These are phyloP conservation scores for Actinia tenebrosa DNA, from an alignment of 64 coral and sea anemone genomes.

Conservation along the genomic window DNA sequence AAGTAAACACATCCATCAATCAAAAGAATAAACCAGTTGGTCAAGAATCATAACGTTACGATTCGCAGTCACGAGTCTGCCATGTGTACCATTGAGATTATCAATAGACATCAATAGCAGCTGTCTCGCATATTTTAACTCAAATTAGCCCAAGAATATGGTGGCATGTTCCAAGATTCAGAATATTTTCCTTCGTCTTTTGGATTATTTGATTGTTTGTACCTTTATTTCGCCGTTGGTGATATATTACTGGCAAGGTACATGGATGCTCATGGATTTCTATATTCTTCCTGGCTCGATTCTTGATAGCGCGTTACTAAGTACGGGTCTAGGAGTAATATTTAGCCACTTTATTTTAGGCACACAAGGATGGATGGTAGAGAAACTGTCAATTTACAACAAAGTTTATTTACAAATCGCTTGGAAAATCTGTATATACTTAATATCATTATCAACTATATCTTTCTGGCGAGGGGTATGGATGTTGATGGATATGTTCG, in stretches of 20 bases:
- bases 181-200: not conserved
- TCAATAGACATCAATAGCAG: too few species aligned
- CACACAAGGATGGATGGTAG: not conserved
- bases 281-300: slow-evolving; percentile 9
- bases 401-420: not conserved
- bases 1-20: too few species aligned
- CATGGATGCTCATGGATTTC: slow-evolving; percentile 39
- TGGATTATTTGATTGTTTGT: not conserved
- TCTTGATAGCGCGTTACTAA: not conserved
- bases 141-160: not conserved
- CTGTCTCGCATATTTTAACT: too few species aligned
- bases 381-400: not conserved
- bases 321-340: not conserved
- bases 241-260: slow-evolving; percentile 28
- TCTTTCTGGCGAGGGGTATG: slow-evolving; percentile 48
- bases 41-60: too few species aligned
- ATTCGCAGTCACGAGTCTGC: too few species aligned
- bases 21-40: too few species aligned
- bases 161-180: not conserved
- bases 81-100: too few species aligned
- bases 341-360: not conserved
- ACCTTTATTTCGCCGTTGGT: not conserved
- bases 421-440: slow-evolving; percentile 19
- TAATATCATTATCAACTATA: not conserved
- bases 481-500: slow-evolving; percentile 22